A percentile compares a stretch with the other conserved stretches of the same genome.
phyloP scores from a whole-genome alignment of 2,797 vertebrate genomes.

The Myotis findleyi region DNA sequence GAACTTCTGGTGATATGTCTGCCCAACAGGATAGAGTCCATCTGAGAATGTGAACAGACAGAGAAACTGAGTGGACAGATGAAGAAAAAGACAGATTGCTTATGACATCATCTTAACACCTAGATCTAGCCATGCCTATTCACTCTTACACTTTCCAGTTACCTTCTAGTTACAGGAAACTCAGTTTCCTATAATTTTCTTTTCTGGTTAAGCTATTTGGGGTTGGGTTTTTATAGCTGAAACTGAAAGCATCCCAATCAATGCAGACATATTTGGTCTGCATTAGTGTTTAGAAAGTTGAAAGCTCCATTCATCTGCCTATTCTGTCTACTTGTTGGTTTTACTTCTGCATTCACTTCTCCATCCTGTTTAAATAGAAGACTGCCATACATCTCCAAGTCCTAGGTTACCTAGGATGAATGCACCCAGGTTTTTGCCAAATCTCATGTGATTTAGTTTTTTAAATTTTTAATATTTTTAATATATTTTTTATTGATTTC shows the following conservation, averaged over 20 bases:
- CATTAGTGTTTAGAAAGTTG: neutral
- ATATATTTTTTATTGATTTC: too few species aligned
- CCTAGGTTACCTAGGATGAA: neutral
- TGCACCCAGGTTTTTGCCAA: neutral
- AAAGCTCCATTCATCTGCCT: neutral
- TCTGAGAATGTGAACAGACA: neutral
- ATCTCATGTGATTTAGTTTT: neutral
- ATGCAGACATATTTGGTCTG: neutral
- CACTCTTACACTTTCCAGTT: neutral
- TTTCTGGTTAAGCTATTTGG: conserved; percentile 1
- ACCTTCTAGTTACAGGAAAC: neutral
- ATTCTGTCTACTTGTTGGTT: neutral
- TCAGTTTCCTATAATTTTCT: neutral
- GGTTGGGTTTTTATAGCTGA: neutral
- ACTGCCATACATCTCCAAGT: neutral
- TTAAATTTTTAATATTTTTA: neutral
- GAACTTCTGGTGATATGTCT: neutral
- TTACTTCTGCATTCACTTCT: neutral
- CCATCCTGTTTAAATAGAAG: neutral
- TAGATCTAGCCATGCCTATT: neutral
- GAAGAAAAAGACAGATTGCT: neutral
- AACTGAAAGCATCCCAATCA: neutral
- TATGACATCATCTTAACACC: neutral
- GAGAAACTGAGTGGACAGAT: neutral
- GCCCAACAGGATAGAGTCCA: neutral